A percentile compares a stretch with the other conserved stretches of the same genome.
Evolutionary conservation across 2,888 invertebrate species (phyloP).

Genomic region (Pyrocoelia pectoralis): DNA sequence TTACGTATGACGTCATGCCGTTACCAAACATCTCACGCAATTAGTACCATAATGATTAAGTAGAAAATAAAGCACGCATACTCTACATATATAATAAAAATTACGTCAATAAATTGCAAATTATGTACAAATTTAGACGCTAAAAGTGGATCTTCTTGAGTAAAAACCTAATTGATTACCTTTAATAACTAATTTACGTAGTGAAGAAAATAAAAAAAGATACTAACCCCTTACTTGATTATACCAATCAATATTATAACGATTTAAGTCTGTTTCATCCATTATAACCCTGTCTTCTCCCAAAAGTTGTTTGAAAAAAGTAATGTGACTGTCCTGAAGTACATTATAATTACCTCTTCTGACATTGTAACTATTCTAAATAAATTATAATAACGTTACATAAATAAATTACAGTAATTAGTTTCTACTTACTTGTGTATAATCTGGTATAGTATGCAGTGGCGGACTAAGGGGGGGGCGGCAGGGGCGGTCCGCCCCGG

Average conservation of each 20-base stretch:
- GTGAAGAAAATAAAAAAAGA: background rate
- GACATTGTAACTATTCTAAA: slow-evolving; percentile 68
- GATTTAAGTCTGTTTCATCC: slow-evolving; percentile 76
- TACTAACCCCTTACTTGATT: slow-evolving; percentile 79
- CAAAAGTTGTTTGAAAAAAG: slow-evolving; percentile 71
- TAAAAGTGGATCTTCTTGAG: too few species aligned
- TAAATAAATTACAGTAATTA: background rate
- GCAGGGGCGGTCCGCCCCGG: too few species aligned
- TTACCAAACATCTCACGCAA: too few species aligned
- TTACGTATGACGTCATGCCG: too few species aligned
- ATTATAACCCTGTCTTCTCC: slow-evolving; percentile 73
- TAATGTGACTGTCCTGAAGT: slow-evolving; percentile 67
- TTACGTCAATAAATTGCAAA: too few species aligned
- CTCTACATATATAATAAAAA: too few species aligned
- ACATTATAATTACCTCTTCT: slow-evolving; percentile 67
- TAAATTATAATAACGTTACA: background rate
- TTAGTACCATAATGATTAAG: too few species aligned
- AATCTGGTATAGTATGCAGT: background rate
- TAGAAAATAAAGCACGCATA: too few species aligned
- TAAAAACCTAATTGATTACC: too few species aligned
- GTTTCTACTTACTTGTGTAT: background rate
- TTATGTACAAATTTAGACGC: too few species aligned
- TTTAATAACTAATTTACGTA: too few species aligned
- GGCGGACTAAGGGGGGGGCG: too few species aligned
- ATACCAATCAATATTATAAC: slow-evolving; percentile 90